A percentile compares a stretch with the other conserved stretches of the same genome.
Evolutionary conservation across 2,113 vertebrate genomes (phyloP).

Genomic region (Campylomormyrus tamandua): DNA sequence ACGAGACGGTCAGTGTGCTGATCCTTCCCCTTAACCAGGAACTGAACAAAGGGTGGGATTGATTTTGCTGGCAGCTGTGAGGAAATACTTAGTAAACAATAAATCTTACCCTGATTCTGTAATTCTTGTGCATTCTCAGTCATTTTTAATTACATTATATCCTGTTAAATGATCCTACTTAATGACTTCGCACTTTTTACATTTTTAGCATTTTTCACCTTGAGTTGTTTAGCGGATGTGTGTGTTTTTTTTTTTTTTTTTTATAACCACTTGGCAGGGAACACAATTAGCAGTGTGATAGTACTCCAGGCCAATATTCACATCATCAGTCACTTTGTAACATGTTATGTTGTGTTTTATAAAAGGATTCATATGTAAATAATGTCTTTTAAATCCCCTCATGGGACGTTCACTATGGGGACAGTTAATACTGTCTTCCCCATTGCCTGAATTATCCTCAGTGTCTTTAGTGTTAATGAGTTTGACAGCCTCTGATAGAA

Average conservation of each 20-base stretch:
- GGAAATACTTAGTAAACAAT: neutral
- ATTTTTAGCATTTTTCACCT: constrained; percentile 1
- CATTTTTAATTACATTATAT: neutral
- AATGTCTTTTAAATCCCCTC: constrained; percentile 6
- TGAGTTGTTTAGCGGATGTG: neutral
- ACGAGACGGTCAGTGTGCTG: constrained; percentile 73
- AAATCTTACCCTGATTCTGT: neutral
- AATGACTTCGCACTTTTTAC: neutral
- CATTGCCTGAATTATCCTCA: neutral
- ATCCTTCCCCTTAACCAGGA: neutral
- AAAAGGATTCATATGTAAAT: neutral
- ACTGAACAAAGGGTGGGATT: neutral
- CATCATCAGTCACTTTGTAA: neutral
- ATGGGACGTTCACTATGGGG: neutral
- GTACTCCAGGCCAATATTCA: neutral
- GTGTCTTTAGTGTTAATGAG: neutral
- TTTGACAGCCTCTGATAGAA: neutral
- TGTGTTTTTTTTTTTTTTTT: neutral
- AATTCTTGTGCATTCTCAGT: neutral
- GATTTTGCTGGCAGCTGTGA: neutral
- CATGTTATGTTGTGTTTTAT: neutral
- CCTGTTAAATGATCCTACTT: neutral
- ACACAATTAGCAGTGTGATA: neutral
- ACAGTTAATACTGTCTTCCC: neutral
- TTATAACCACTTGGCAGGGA: neutral